phyloP scores from a whole-genome alignment of 2,888 invertebrate genomes.

The Chouioia cunea region DNA sequence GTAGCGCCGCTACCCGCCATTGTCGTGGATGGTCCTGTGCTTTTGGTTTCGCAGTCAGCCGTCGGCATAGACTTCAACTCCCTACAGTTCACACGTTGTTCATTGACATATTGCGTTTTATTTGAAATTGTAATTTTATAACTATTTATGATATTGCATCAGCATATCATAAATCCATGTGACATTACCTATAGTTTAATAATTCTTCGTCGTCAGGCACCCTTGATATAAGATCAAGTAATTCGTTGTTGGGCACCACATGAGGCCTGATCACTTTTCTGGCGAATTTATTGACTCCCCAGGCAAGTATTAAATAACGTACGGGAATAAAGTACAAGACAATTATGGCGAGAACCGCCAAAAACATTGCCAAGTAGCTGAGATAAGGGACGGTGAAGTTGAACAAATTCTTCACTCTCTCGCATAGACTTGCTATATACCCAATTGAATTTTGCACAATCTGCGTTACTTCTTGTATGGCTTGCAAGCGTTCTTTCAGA shows the following conservation, averaged over 20 bases:
- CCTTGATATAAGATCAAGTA: slow-evolving; percentile 92
- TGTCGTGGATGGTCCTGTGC: background rate
- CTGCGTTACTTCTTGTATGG: slow-evolving; percentile 97
- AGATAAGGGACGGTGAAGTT: slow-evolving; percentile 98
- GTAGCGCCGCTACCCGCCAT: slow-evolving; percentile 44
- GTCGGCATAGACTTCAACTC: slow-evolving; percentile 77
- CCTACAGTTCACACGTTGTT: too few relatives aligned
- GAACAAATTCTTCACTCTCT: slow-evolving; percentile 94
- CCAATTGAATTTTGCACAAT: slow-evolving; percentile 97
- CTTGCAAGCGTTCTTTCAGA: slow-evolving; percentile 91
- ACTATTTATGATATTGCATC: too few relatives aligned
- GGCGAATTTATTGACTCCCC: slow-evolving; percentile 97
- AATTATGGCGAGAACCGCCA: slow-evolving; percentile 79
- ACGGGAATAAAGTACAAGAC: slow-evolving; percentile 92
- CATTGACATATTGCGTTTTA: too few relatives aligned
- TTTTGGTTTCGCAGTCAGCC: slow-evolving; percentile 66
- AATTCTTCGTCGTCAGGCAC: slow-evolving; percentile 95
- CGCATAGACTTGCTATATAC: slow-evolving; percentile 92
- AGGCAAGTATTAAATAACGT: slow-evolving; percentile 88
- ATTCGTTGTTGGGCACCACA: slow-evolving; percentile 96
- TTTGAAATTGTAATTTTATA: too few relatives aligned
- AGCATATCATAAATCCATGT: too few relatives aligned
- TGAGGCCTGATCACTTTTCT: slow-evolving; percentile 93
- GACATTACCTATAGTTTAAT: slow-evolving; percentile 76
- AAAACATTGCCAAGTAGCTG: slow-evolving; percentile 89